Conservation (phyloP, 2,797 vertebrate species). For the Parotocinclus haroldoi region DNA sequence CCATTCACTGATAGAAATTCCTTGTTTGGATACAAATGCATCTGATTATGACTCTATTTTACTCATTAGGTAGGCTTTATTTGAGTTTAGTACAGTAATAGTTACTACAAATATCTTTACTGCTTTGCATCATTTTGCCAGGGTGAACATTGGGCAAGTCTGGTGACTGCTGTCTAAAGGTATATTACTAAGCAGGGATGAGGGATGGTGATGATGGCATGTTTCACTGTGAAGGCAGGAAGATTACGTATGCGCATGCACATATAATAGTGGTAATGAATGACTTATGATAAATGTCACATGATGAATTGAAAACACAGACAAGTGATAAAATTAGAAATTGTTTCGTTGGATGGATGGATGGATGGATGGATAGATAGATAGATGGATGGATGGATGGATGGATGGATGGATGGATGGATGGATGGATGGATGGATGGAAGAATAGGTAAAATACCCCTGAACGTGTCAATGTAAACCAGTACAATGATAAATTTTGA, state of each 20-base stretch:
- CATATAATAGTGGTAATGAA: conserved; percentile 18
- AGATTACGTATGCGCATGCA: conserved; percentile 45
- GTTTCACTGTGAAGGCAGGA: conserved; percentile 25
- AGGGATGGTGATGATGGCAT: conserved; percentile 27
- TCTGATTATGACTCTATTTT: too few relatives aligned
- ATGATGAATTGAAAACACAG: conserved; percentile 18
- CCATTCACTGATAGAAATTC: too few relatives aligned
- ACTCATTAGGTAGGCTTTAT: too few relatives aligned
- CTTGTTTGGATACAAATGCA: too few relatives aligned
- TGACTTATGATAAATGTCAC: not conserved
- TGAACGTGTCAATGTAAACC: too few relatives aligned
- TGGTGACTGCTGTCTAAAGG: not conserved
- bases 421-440: not conserved
- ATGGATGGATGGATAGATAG: conserved; percentile 39
- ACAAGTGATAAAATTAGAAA: conserved; percentile 22
- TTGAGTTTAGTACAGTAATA: too few relatives aligned
- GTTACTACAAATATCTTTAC: too few relatives aligned
- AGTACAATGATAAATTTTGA: too few relatives aligned
- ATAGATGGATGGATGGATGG: conserved; percentile 41
- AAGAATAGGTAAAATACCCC: too few relatives aligned
- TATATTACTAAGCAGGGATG: not conserved
- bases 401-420: conserved; percentile 42
- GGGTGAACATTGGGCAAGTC: not conserved
- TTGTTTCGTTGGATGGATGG: conserved; percentile 40
- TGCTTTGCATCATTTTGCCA: too few relatives aligned